These are phyloP conservation scores for Psettodes erumei DNA, from an alignment of 2,113 vertebrate species.

Conservation along the genomic window DNA sequence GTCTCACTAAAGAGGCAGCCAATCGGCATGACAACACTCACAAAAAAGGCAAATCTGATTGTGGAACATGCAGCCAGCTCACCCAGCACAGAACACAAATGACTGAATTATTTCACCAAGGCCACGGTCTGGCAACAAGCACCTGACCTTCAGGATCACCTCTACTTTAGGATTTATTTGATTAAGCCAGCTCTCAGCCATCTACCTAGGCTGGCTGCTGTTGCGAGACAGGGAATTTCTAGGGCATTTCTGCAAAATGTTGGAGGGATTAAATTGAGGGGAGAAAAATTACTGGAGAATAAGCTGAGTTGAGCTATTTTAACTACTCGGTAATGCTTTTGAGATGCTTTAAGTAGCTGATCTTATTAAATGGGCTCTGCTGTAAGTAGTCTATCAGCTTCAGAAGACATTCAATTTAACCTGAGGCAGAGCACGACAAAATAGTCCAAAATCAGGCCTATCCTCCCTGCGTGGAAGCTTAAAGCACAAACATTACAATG, in stretches of 20 bases:
- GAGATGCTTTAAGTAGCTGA: conserved; percentile 66
- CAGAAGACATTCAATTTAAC: conserved; percentile 69
- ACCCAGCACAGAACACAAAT: background rate
- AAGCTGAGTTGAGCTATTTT: conserved; percentile 63
- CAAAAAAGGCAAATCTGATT: conserved; percentile 19
- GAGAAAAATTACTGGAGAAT: conserved; percentile 54
- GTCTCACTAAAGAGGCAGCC: conserved; percentile 3
- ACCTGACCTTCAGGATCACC: conserved; percentile 27
- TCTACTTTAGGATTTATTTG: conserved; percentile 37
- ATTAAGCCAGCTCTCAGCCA: conserved; percentile 35
- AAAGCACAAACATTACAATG: conserved; percentile 39
- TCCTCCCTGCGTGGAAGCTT: conserved; percentile 31
- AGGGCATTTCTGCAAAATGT: conserved; percentile 39
- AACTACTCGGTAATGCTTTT: conserved; percentile 66
- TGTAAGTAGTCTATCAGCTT: conserved; percentile 60
- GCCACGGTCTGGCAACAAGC: background rate
- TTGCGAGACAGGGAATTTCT: conserved; percentile 41
- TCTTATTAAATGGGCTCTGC: conserved; percentile 68
- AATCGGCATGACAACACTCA: conserved; percentile 15
- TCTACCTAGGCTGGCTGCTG: conserved; percentile 39
- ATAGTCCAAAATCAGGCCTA: conserved; percentile 34
- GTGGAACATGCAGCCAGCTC: background rate
- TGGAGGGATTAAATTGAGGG: conserved; percentile 55
- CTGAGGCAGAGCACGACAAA: conserved; percentile 42
- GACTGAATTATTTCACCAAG: conserved; percentile 8